These are phyloP conservation scores for Acronicta aceris DNA, from an alignment of 2,888 invertebrate species.

Conservation along the genomic window DNA sequence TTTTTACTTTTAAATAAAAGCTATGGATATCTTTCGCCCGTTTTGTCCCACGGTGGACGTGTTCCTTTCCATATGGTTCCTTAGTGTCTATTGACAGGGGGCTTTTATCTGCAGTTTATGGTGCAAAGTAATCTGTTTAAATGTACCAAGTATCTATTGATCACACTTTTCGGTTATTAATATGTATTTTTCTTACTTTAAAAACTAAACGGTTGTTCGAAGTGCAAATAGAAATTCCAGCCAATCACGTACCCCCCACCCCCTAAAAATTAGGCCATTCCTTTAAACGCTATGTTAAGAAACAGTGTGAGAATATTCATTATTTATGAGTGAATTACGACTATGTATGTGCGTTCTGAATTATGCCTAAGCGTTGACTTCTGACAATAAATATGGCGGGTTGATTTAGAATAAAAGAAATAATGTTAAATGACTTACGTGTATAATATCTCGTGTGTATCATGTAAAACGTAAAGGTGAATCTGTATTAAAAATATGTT, in stretches of 20 bases:
- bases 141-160: background rate
- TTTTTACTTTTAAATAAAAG: background rate
- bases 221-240: constrained; percentile 12
- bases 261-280: constrained; percentile 52
- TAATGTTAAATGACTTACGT: background rate
- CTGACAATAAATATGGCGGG: constrained; percentile 15
- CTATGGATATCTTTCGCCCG: background rate
- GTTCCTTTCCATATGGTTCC: too few species aligned
- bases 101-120: background rate
- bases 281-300: constrained; percentile 41
- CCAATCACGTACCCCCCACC: constrained; percentile 35
- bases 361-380: constrained; percentile 45
- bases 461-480: too few species aligned
- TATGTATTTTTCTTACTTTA: background rate
- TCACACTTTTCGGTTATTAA: background rate
- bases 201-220: background rate
- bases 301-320: constrained; percentile 47
- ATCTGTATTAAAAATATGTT: too few species aligned
- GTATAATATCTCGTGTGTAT: too few species aligned
- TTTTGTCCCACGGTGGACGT: too few species aligned
- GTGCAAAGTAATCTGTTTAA: background rate
- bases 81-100: background rate
- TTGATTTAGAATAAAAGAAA: constrained; percentile 4
- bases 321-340: constrained; percentile 55
- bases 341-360: constrained; percentile 64